Conservation (phyloP, 1,140 invertebrate genomes). For the Anadara kagoshimensis region DNA sequence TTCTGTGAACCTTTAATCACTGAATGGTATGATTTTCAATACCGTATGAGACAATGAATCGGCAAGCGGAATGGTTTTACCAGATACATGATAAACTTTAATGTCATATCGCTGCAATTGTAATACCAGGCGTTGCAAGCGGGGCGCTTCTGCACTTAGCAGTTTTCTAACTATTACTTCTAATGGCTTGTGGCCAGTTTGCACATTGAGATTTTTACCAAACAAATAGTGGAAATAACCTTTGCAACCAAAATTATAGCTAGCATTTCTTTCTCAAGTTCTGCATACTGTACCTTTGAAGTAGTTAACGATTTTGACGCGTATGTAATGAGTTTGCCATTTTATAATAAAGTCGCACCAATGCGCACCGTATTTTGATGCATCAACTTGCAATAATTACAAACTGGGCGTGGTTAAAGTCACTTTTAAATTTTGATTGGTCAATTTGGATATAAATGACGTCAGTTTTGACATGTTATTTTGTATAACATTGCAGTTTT, state of each 20-base stretch:
- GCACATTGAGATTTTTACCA: slow-evolving; percentile 37
- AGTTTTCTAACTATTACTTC: too few relatives aligned
- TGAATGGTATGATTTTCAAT: slow-evolving; percentile 13
- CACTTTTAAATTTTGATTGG: too few relatives aligned
- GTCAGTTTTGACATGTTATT: too few relatives aligned
- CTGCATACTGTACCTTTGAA: too few relatives aligned
- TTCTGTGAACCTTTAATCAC: slow-evolving; percentile 13
- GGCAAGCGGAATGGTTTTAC: slow-evolving; percentile 39
- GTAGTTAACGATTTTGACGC: too few relatives aligned
- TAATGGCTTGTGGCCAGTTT: slow-evolving; percentile 54
- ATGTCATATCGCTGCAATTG: slow-evolving; percentile 55
- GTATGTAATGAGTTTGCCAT: slow-evolving; percentile 65
- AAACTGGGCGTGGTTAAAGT: too few relatives aligned
- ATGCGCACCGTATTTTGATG: slow-evolving; percentile 65
- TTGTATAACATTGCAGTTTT: too few relatives aligned
- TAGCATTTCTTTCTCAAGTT: too few relatives aligned
- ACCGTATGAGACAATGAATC: slow-evolving; percentile 45
- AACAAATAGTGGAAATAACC: slow-evolving; percentile 75
- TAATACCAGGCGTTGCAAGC: slow-evolving; percentile 45
- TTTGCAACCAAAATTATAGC: too few relatives aligned
- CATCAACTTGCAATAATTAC: slow-evolving; percentile 34
- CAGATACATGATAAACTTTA: slow-evolving; percentile 50
- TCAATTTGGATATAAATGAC: too few relatives aligned
- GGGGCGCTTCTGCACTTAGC: slow-evolving; percentile 43
- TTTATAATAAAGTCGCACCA: slow-evolving; percentile 71